Percentiles rank a stretch among this genome's conserved stretches.
These are phyloP conservation scores for Gasterosteus nipponicus DNA, from an alignment of 2,113 vertebrate species.

Conservation along the genomic window DNA sequence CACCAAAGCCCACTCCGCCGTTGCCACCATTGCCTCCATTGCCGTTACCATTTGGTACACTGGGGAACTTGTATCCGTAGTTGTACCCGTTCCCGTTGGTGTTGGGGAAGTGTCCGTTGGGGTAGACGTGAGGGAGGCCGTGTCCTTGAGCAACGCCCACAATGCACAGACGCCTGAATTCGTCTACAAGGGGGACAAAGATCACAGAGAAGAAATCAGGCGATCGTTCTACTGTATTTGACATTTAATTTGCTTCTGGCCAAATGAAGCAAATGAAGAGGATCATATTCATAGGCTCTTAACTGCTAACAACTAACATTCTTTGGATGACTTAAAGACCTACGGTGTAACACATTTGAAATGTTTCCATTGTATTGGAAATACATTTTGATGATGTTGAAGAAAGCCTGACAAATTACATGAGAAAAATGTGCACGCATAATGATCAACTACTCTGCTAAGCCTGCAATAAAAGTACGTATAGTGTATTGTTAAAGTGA, in stretches of 20 bases:
- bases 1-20: slow-evolving; percentile 32
- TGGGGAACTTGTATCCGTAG: slow-evolving; percentile 62
- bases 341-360: background rate
- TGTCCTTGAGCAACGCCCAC: slow-evolving; percentile 82
- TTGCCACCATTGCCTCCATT: slow-evolving; percentile 60
- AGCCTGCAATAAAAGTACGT: background rate
- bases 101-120: slow-evolving; percentile 66
- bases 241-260: background rate
- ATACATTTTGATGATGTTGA: slow-evolving; percentile 6
- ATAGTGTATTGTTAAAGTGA: background rate
- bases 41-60: slow-evolving; percentile 68
- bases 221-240: background rate
- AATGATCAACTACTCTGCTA: background rate
- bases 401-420: slow-evolving; percentile 11
- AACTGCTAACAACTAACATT: background rate
- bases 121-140: slow-evolving; percentile 66
- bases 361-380: background rate
- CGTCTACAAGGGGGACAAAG: slow-evolving; percentile 78
- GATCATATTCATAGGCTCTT: background rate
- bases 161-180: slow-evolving; percentile 88
- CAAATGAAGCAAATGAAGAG: background rate
- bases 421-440: background rate
- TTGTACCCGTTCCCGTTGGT: slow-evolving; percentile 74
- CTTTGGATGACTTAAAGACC: background rate
- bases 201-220: slow-evolving; percentile 18